Evolutionary conservation across 2,113 vertebrate species (phyloP).

Genomic region (Pomatorhinus ruficollis): DNA sequence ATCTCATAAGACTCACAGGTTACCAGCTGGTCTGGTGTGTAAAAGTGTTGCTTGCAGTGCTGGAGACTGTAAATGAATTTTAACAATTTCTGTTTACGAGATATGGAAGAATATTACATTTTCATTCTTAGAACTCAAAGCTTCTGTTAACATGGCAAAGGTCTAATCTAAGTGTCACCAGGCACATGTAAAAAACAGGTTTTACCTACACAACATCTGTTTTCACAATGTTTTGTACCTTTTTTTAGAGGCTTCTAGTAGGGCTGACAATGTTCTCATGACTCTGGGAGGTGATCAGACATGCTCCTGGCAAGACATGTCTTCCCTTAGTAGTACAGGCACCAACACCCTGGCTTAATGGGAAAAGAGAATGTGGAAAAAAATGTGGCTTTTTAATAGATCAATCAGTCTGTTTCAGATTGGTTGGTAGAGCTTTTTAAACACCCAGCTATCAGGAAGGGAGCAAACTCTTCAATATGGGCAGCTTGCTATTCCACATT

Average conservation of each 20-base stretch:
- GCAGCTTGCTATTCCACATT: background rate
- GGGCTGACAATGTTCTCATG: background rate
- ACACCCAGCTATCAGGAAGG: background rate
- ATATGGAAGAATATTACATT: background rate
- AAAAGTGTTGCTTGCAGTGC: background rate
- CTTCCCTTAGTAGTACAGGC: background rate
- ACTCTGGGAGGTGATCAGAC: background rate
- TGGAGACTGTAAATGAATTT: background rate
- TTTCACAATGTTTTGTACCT: background rate
- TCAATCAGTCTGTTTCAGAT: background rate
- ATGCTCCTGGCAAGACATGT: background rate
- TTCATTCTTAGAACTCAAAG: background rate
- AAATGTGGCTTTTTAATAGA: background rate
- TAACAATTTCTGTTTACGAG: background rate
- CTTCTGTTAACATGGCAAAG: background rate
- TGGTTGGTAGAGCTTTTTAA: background rate
- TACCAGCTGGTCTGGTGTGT: conserved; percentile 6
- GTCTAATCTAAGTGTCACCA: background rate
- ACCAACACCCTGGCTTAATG: background rate
- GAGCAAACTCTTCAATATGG: background rate
- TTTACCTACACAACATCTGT: background rate
- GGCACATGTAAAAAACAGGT: background rate
- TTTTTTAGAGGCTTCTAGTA: background rate
- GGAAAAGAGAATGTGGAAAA: background rate
- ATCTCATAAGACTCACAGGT: conserved; percentile 1